Base-by-base conservation (phyloP, 2,888 invertebrate species). In the Junonia oenone region DNA sequence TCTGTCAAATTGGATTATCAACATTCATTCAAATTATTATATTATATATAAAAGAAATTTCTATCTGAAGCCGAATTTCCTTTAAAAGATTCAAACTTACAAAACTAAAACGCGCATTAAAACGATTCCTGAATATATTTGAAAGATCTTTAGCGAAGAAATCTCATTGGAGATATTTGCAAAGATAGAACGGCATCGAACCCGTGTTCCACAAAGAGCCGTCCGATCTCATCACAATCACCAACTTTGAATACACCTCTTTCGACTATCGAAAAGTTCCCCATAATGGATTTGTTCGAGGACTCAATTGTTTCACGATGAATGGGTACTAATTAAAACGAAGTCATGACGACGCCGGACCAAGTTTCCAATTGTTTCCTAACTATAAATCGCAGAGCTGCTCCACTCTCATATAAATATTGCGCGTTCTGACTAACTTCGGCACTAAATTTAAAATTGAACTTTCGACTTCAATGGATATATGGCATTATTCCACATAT, bases 311-410 rank as follows among this genome's bases (percentile, higher is more conserved):
- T 89, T 87, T 87, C 69, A 74, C 83, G 81, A 88, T 90, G 88
- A 90, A 91, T 90, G 88, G 89, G 85, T 78, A 85, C 89, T 90
- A 91, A 91, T 91, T 91, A 91, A 90, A 91, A 91, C 81, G 85
- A 86, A 89, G 88, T 89, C 87, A 83, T 81, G 82, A 76, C 83
- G 82, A 76, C 69, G 82, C 75, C 71, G 81, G 86, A 82, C 84
- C 78, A 83, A 88, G 78, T 87, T 87, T 72, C 71, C 80, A 80
- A 87, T 86, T 87, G 85, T 88, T 84, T 78, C 77, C 75, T 63
- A 80, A 84, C 86, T 85, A 85, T 85, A 87, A 88, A 87, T 87
- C 84, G 83, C 75, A 71, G n/a, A n/a, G 79, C 71, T 67, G 79
- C 71, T 67, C 75, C 68, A 71, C 75, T 76, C 76, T 78, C 78